These are phyloP conservation scores for Latheticus oryzae DNA, from an alignment of 2,888 invertebrate species.

Conservation along the genomic window DNA sequence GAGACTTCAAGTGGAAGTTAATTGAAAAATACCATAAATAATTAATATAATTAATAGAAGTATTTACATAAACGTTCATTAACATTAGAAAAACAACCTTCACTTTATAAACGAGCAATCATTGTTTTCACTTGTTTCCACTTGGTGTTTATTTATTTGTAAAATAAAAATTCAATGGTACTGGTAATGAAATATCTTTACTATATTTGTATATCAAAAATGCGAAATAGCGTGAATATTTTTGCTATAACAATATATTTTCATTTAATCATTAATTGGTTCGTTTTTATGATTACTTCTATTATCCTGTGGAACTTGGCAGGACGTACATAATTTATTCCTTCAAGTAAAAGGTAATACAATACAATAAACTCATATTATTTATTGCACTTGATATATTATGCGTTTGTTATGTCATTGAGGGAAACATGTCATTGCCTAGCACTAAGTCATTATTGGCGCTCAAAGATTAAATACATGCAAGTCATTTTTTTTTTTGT, in stretches of 20 bases:
- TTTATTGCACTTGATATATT: conserved; percentile 1
- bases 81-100: conserved; percentile 12
- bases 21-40: conserved; percentile 26
- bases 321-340: conserved; percentile 24
- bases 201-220: conserved; percentile 27
- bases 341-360: conserved; percentile 9
- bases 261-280: conserved; percentile 8
- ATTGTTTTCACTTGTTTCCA: conserved; percentile 16
- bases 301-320: conserved; percentile 16
- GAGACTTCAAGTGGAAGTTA: too few relatives aligned
- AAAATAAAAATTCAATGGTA: conserved; percentile 18
- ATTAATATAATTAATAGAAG: conserved; percentile 18
- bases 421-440: conserved; percentile 3
- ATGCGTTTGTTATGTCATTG: conserved; percentile 12
- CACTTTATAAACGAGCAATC: conserved; percentile 13
- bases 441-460: too few relatives aligned
- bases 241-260: conserved; percentile 6
- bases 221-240: conserved; percentile 11
- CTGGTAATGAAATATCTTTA: conserved; percentile 21
- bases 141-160: conserved; percentile 19
- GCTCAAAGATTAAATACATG: too few relatives aligned
- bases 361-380: conserved; percentile 13
- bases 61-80: conserved; percentile 21
- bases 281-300: conserved; percentile 1
- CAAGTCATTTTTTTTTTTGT: too few relatives aligned